Percentiles rank a stretch among this genome's conserved stretches.
Evolutionary conservation across 2,888 invertebrate species (phyloP).

Genomic region (Entomobrya multifasciata): DNA sequence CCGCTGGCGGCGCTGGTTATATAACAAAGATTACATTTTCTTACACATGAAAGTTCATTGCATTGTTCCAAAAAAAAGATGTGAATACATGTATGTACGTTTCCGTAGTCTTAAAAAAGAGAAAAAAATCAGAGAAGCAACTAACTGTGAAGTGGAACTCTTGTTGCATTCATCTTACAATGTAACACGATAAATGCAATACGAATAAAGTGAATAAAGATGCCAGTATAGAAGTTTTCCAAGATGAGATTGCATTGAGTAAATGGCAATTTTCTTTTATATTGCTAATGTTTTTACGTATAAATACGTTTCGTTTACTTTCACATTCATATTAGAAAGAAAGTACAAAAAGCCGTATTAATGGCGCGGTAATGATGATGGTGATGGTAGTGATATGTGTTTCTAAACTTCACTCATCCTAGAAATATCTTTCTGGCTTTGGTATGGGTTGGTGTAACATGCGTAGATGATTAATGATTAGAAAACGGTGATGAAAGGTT

Average conservation of each 20-base stretch:
- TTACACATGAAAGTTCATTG: no score
- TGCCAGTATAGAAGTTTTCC: neutral
- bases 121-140: constrained; percentile 21
- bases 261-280: neutral
- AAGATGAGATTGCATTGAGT: no score
- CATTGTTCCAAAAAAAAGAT: no score
- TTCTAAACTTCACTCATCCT: neutral
- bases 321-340: constrained; percentile 12
- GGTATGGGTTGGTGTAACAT: no score
- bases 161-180: no score
- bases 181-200: constrained; percentile 41
- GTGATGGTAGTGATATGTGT: neutral
- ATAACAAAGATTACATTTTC: no score
- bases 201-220: constrained; percentile 29
- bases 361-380: constrained; percentile 24
- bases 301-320: neutral
- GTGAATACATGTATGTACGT: no score
- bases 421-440: no score
- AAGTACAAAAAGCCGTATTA: neutral
- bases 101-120: no score
- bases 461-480: constrained; percentile 69
- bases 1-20: no score
- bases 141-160: constrained; percentile 28
- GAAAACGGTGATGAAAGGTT: constrained; percentile 61
- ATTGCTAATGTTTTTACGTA: neutral